Conservation (phyloP, 2,113 vertebrate species). For the Corythornis vintsioides region DNA sequence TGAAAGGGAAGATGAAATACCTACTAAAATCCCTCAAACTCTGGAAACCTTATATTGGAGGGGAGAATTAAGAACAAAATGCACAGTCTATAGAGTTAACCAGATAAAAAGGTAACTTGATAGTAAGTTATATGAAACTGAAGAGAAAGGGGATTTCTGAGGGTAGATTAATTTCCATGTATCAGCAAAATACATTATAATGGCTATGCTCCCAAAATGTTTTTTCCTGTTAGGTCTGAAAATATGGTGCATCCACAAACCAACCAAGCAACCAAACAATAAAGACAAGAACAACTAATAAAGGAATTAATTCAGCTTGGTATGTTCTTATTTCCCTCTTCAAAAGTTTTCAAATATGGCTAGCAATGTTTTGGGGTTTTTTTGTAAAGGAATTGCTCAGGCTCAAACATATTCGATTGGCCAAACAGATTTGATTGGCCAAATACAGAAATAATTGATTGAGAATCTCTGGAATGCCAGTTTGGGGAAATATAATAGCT, state of each 20-base stretch:
- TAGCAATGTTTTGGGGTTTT: neutral
- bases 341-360: neutral
- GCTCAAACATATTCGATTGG: neutral
- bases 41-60: neutral
- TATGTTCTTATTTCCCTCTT: neutral
- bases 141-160: neutral
- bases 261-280: neutral
- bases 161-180: neutral
- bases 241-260: neutral
- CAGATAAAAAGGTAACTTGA: neutral
- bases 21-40: neutral
- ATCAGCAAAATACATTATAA: neutral
- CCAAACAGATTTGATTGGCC: neutral
- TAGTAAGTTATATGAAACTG: neutral
- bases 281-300: neutral
- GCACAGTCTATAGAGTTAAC: neutral
- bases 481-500: neutral
- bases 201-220: neutral
- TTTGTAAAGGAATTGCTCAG: neutral
- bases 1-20: neutral
- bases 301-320: neutral
- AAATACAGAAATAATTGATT: neutral
- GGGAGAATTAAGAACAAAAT: neutral
- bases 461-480: neutral
- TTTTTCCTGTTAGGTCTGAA: neutral